Conservation (phyloP, 2,113 vertebrate genomes). For the Ellobius talpinus region DNA sequence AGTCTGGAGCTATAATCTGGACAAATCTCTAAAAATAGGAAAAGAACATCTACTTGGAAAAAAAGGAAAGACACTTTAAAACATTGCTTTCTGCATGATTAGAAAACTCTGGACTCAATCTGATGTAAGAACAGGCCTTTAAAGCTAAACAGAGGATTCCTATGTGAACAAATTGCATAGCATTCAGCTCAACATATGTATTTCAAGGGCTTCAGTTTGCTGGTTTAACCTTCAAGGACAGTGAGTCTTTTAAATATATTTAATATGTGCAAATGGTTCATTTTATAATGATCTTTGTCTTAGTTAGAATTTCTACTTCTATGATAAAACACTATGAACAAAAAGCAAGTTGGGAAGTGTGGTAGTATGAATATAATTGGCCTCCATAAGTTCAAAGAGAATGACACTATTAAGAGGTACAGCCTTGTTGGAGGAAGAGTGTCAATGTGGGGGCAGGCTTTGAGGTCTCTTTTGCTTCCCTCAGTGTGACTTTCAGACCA, state of each 20-base stretch:
- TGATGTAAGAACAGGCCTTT: constrained; percentile 50
- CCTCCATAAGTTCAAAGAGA: not conserved
- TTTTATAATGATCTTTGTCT: not conserved
- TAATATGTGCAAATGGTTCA: not conserved
- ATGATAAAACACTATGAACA: not conserved
- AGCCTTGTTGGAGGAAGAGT: not conserved
- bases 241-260: constrained; percentile 23
- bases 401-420: not conserved
- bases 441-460: not conserved
- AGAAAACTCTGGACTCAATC: constrained; percentile 48
- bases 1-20: not conserved
- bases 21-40: constrained; percentile 4
- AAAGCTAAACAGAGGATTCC: not conserved
- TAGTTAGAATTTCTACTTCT: not conserved
- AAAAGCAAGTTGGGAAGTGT: not conserved
- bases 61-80: constrained; percentile 15
- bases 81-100: constrained; percentile 36
- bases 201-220: not conserved
- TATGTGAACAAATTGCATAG: not conserved
- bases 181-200: not conserved
- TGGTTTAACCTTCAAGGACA: not conserved
- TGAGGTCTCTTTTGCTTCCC: not conserved
- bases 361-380: not conserved
- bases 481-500: not conserved
- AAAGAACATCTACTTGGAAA: not conserved